Base-by-base conservation (phyloP, 2,797 vertebrate genomes). In the Hydrocynus forskahlii region DNA sequence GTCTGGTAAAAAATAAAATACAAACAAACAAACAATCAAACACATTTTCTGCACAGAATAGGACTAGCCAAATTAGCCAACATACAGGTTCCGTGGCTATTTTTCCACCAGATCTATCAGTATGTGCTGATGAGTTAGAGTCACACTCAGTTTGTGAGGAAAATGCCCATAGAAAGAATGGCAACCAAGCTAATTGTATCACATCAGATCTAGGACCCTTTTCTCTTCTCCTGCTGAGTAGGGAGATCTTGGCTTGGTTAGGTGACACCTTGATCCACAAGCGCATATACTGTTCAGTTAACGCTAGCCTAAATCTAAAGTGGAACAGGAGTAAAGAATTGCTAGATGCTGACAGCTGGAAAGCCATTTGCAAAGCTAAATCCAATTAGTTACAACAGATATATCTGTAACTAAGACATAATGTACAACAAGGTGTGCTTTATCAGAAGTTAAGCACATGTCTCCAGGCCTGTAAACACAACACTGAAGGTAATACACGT, bases 331-430 rank as follows among this genome's bases (percentile, higher is more conserved):
- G 23, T 25, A 4, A 60, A 60, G 23, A 21, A 23, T 25, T 60
- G 5, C 55, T 57, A 9, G 7, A 57, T 45, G 43, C 7, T 45
- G 77, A 70, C 66, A 79, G 73, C 79, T 29, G 55, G 50, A 71
- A 79, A n/a, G 70, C 38, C 76, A 75, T 70, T 59, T 80, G 66
- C 70, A 29, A 62, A 40, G 50, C 57, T 55, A 48, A 19, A 71
- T n/a, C 23, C 19, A 75, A 52, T 52, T 81, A 25, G 70, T 69
- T 77, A 29, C 3, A n/a, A 38, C 69, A 80, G 48, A 67, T 79
- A 71, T 7, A 38, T 64, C 29, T 64, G 29, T 38, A 64, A 71
- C 52, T 52, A 71, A 71, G 25, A 48, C 48, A 70, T 50, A 70
- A 25, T 13, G 25, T 19, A 70, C 25, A 48, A 71, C 68, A 70